These are phyloP conservation scores for Podarcis siculus DNA, from an alignment of 2,797 vertebrate species.

Conservation along the genomic window DNA sequence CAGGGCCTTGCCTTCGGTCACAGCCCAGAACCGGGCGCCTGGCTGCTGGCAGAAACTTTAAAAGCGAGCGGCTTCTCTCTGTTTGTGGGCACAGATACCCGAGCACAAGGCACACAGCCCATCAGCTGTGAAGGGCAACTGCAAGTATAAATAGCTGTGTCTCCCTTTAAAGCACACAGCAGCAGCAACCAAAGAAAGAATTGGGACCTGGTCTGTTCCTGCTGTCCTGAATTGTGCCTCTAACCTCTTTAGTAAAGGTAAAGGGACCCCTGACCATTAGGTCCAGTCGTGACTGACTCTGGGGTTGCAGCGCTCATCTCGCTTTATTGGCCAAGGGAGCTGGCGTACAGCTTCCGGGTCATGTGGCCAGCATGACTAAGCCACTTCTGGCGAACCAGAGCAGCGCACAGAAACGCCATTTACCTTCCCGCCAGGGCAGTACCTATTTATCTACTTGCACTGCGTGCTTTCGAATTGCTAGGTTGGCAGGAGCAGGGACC, in stretches of 20 bases:
- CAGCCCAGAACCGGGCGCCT: background rate
- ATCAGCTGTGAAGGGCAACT: background rate
- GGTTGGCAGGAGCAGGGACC: too few species aligned
- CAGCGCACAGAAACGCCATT: too few species aligned
- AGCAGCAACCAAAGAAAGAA: background rate
- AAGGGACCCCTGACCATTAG: too few species aligned
- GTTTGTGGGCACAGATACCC: background rate
- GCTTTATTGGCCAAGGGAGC: too few species aligned
- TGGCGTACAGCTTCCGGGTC: too few species aligned
- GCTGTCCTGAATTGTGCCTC: background rate
- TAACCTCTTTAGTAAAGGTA: background rate
- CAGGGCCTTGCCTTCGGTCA: slow-evolving; percentile 1
- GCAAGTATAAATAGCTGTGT: background rate
- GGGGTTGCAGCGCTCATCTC: too few species aligned
- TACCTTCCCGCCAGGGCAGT: too few species aligned
- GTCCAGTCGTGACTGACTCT: too few species aligned
- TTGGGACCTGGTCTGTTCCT: background rate
- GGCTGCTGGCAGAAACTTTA: slow-evolving; percentile 9
- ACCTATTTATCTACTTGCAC: too few species aligned
- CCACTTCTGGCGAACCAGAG: too few species aligned
- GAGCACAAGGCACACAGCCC: background rate
- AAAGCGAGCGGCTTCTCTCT: background rate
- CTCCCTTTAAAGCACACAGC: background rate
- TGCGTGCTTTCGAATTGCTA: too few species aligned
- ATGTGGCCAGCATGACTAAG: too few species aligned